Evolutionary conservation across 2,113 vertebrate genomes (phyloP).

Genomic region (Vulpes ferrilata): DNA sequence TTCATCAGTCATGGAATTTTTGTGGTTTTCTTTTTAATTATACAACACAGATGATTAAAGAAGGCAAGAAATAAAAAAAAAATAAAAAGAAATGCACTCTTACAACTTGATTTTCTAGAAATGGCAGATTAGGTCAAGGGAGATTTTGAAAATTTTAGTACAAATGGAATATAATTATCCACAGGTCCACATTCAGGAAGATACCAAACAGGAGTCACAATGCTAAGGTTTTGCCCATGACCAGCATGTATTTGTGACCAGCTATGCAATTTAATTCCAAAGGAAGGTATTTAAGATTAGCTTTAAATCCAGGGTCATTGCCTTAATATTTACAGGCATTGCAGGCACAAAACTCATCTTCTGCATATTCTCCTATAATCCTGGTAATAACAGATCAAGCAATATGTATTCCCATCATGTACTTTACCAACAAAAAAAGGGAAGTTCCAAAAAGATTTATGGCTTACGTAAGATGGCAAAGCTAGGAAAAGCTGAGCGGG

Average conservation of each 20-base stretch:
- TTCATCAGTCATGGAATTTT: constrained; percentile 45
- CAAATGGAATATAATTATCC: not conserved
- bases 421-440: fast-evolving
- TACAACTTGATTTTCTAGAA: not conserved
- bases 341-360: fast-evolving
- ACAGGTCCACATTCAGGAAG: not conserved
- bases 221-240: fast-evolving
- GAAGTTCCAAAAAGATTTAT: not conserved
- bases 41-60: constrained; percentile 25
- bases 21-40: constrained; percentile 50
- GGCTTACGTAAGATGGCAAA: fast-evolving
- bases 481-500: fast-evolving
- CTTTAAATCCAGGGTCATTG: fast-evolving
- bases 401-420: fast-evolving
- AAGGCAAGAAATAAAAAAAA: not conserved
- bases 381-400: fast-evolving
- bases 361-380: fast-evolving
- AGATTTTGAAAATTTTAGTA: not conserved
- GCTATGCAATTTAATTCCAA: fast-evolving
- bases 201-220: fast-evolving
- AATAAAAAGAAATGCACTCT: not conserved
- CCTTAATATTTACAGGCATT: fast-evolving
- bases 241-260: fast-evolving
- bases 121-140: fast-evolving
- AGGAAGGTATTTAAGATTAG: not conserved